Percentiles rank a stretch among this genome's conserved stretches.
Evolutionary conservation across 2,113 vertebrate genomes (phyloP).

Genomic region (Ctenodactylus gundi): DNA sequence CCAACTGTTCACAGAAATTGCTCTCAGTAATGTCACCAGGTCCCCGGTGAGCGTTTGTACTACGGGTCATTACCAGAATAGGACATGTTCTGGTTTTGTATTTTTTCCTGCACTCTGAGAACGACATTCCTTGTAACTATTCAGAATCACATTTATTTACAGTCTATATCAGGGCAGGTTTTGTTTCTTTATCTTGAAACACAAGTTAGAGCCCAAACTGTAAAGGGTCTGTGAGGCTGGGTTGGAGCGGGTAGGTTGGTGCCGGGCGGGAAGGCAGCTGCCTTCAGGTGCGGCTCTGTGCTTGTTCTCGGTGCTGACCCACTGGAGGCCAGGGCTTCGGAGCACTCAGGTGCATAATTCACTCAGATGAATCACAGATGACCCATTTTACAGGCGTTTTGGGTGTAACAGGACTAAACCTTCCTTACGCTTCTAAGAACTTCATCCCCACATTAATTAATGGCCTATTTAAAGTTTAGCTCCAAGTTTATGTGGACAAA

Average conservation of each 20-base stretch:
- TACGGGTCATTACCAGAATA: constrained; percentile 39
- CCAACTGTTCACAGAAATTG: constrained; percentile 37
- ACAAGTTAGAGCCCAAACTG: not conserved
- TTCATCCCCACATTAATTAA: constrained; percentile 36
- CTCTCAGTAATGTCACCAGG: not conserved
- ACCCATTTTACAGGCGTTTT: constrained; percentile 43
- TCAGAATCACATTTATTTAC: constrained; percentile 21
- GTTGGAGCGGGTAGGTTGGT: constrained; percentile 26
- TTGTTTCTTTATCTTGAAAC: constrained; percentile 51
- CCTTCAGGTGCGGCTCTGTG: constrained; percentile 25
- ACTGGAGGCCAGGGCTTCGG: too few species aligned
- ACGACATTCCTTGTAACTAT: constrained; percentile 26
- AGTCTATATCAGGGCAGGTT: not conserved
- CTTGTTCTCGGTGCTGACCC: not conserved
- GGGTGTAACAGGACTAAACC: not conserved
- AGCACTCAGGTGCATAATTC: constrained; percentile 38
- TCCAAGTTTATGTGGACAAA: constrained; percentile 26
- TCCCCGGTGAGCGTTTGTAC: not conserved
- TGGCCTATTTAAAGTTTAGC: constrained; percentile 52
- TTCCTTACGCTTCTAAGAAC: constrained; percentile 56
- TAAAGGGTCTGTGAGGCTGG: constrained; percentile 26
- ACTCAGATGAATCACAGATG: constrained; percentile 56
- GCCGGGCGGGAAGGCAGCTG: not conserved
- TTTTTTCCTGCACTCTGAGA: not conserved
- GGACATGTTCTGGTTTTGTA: constrained; percentile 10